These are phyloP conservation scores for Egretta garzetta DNA, from an alignment of 2,113 vertebrate genomes.

Conservation along the genomic window DNA sequence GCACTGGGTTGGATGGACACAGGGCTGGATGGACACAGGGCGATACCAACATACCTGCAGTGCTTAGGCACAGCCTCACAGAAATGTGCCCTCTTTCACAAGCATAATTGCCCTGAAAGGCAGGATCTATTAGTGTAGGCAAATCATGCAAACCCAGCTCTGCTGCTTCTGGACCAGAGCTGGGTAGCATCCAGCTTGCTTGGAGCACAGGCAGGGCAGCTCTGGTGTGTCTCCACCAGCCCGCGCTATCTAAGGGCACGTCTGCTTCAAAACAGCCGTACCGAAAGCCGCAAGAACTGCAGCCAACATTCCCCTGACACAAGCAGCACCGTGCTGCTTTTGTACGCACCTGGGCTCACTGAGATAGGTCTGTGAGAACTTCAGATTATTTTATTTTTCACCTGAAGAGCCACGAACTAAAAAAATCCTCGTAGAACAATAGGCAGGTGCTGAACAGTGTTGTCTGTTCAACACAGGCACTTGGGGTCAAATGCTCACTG, in stretches of 20 bases:
- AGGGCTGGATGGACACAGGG: neutral
- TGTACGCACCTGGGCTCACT: neutral
- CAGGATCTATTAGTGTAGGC: neutral
- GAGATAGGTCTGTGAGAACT: neutral
- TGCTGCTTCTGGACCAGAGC: neutral
- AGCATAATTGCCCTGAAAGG: neutral
- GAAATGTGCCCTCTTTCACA: neutral
- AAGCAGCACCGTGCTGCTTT: neutral
- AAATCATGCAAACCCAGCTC: neutral
- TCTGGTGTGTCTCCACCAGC: neutral
- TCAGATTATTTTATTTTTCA: neutral
- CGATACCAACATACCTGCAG: neutral
- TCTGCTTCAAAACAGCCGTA: neutral
- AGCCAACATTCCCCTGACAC: neutral
- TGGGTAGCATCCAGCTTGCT: neutral
- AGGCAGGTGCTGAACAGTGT: neutral
- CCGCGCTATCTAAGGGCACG: neutral
- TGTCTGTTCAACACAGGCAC: neutral
- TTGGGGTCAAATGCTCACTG: neutral
- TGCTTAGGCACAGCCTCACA: neutral
- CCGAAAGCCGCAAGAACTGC: neutral
- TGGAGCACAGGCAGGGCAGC: neutral
- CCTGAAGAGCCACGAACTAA: neutral
- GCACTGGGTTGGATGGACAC: neutral
- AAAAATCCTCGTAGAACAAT: accelerated